Evolutionary conservation across 2,113 vertebrate genomes (phyloP).

Genomic region (Dromaius novaehollandiae): DNA sequence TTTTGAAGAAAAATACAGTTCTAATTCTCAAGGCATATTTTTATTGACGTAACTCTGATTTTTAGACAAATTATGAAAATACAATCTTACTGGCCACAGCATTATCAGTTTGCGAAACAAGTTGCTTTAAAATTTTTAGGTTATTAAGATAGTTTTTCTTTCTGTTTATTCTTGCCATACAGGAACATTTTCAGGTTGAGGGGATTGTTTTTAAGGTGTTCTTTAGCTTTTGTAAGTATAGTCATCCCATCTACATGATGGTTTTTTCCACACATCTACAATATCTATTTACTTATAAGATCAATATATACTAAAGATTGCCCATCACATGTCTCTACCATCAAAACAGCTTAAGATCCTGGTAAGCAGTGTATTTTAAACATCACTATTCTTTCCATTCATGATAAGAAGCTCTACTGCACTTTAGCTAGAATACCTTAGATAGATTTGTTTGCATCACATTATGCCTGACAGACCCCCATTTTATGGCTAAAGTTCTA

Average conservation of each 20-base stretch:
- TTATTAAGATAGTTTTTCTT: not conserved
- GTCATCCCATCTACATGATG: not conserved
- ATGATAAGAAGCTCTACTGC: not conserved
- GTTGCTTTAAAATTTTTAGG: not conserved
- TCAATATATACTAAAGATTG: not conserved
- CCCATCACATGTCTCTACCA: not conserved
- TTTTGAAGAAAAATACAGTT: not conserved
- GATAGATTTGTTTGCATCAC: not conserved
- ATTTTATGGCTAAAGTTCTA: not conserved
- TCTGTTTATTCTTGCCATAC: not conserved
- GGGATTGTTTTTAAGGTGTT: not conserved
- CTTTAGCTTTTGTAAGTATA: not conserved
- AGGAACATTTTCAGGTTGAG: not conserved
- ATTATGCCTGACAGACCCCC: not conserved
- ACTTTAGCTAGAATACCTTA: not conserved
- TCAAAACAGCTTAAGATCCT: not conserved
- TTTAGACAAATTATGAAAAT: not conserved
- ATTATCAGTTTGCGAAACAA: not conserved
- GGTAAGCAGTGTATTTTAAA: not conserved
- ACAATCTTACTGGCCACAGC: not conserved
- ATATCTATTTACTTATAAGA: not conserved
- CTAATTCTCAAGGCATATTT: not conserved
- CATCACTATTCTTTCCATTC: not conserved
- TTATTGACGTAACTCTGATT: not conserved
- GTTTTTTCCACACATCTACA: not conserved